A percentile compares a stretch with the other conserved stretches of the same genome.
These are phyloP conservation scores for Gobiocypris rarus DNA, from an alignment of 2,113 vertebrate species.

Conservation along the genomic window DNA sequence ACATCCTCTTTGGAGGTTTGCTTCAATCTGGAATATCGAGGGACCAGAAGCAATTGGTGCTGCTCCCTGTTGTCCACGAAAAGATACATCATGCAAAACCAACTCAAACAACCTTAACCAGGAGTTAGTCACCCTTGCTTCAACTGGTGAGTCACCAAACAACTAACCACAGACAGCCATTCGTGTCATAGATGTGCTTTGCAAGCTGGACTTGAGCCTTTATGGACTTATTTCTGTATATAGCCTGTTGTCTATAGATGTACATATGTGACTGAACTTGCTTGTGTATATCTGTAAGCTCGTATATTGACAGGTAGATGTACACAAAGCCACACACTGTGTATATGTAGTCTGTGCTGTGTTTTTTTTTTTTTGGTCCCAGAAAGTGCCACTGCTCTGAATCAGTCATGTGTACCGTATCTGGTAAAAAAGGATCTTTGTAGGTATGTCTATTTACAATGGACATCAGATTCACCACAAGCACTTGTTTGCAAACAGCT, in stretches of 20 bases:
- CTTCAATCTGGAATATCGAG: not conserved
- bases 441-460: not conserved
- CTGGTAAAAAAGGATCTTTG: slow-evolving; percentile 5
- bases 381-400: slow-evolving; percentile 78
- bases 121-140: not conserved
- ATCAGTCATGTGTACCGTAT: slow-evolving; percentile 5
- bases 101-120: not conserved
- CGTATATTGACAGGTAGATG: not conserved
- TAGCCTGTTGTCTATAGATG: slow-evolving; percentile 56
- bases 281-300: not conserved
- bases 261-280: slow-evolving; percentile 25
- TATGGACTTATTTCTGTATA: slow-evolving; percentile 51
- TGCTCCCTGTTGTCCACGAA: not conserved
- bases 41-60: not conserved
- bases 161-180: not conserved
- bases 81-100: not conserved
- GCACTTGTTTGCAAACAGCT: not conserved
- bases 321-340: not conserved
- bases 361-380: slow-evolving; percentile 59
- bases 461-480: not conserved
- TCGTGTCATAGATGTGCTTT: slow-evolving; percentile 12
- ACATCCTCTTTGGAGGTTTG: not conserved
- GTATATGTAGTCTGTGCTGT: slow-evolving; percentile 1
- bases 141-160: not conserved
- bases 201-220: slow-evolving; percentile 14